These are phyloP conservation scores for Drosophila anceps DNA, from an alignment of 2,888 invertebrate genomes.

Conservation along the genomic window DNA sequence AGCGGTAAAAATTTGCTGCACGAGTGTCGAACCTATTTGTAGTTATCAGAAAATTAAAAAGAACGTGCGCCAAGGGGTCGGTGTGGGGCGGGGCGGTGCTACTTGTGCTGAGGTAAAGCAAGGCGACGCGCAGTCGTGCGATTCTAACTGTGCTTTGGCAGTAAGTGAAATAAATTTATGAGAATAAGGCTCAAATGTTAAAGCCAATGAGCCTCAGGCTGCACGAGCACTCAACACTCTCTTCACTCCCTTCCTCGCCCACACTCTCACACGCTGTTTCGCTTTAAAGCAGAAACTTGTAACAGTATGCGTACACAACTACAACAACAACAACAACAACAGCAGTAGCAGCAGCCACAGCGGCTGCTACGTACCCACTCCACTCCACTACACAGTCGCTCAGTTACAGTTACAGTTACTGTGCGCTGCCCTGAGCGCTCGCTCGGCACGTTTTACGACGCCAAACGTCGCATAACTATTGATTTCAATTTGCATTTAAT, in stretches of 20 bases:
- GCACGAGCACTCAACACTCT: conserved; percentile 8
- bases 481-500: conserved; percentile 56
- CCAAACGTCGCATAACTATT: conserved; percentile 48
- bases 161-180: conserved; percentile 76
- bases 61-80: conserved; percentile 54
- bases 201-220: conserved; percentile 39
- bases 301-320: conserved; percentile 25
- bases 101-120: neutral
- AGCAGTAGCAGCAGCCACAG: neutral
- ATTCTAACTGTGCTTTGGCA: conserved; percentile 66
- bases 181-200: conserved; percentile 42
- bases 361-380: too few species aligned
- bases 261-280: neutral
- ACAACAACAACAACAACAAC: neutral
- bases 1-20: conserved; percentile 78
- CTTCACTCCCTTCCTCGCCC: neutral
- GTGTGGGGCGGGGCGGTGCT: neutral
- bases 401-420: conserved; percentile 18
- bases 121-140: conserved; percentile 65
- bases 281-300: conserved; percentile 18
- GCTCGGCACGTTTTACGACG: conserved; percentile 40
- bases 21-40: conserved; percentile 81
- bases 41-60: conserved; percentile 81
- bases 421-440: conserved; percentile 13
- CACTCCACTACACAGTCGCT: neutral